phyloP scores from a whole-genome alignment of 2,888 invertebrate species.

The Frankliniella fusca region DNA sequence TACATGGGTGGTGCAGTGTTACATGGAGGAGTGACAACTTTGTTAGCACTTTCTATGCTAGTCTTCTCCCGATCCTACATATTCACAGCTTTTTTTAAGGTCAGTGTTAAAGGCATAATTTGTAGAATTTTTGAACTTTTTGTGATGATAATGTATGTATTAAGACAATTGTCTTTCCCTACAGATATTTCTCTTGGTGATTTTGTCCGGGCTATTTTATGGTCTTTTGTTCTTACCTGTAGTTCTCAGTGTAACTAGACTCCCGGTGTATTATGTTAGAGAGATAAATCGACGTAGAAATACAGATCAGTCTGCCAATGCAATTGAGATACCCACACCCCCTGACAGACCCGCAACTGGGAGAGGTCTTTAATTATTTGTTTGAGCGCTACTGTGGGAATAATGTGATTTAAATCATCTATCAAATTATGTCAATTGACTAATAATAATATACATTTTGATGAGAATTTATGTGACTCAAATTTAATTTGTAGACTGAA shows the following conservation, averaged over 20 bases:
- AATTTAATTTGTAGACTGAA: neutral
- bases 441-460: neutral
- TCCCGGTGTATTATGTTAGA: too few species aligned
- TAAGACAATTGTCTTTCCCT: conserved; percentile 44
- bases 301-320: too few species aligned
- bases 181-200: conserved; percentile 71
- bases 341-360: too few species aligned
- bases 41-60: conserved; percentile 66
- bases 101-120: conserved; percentile 41
- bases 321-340: too few species aligned
- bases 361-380: too few species aligned
- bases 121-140: too few species aligned
- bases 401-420: neutral
- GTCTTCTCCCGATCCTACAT: conserved; percentile 69
- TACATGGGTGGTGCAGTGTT: conserved; percentile 73
- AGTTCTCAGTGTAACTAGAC: conserved; percentile 62
- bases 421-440: neutral
- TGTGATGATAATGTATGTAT: too few species aligned
- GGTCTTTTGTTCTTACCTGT: conserved; percentile 73
- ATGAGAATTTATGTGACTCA: neutral
- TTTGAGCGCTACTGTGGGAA: too few species aligned
- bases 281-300: too few species aligned
- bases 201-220: conserved; percentile 72
- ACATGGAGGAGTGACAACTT: conserved; percentile 72
- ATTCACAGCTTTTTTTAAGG: conserved; percentile 68